Evolutionary conservation across 2,888 invertebrate genomes (phyloP), one percentile per base, ranked within the genome.

Genomic region (Scaptomyza caliginosa): DNA sequence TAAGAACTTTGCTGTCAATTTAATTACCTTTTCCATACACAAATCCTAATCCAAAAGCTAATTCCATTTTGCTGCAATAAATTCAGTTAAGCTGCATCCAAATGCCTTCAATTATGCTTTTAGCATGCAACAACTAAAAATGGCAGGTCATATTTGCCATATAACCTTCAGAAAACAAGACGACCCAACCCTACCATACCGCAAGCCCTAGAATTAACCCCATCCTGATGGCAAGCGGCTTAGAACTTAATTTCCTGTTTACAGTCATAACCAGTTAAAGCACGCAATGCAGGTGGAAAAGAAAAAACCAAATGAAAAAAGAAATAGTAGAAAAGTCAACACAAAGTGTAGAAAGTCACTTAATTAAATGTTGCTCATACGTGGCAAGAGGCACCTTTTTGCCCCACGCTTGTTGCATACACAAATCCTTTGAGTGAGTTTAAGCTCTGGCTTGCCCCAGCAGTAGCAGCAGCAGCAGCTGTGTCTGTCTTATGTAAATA

Each of bases 341-440:
- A 28, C 38, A 69, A 67, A 67, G 65, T 64, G 63, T 64, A 68
- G 52, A 65, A 75, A 77, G 79, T 77, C 76, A 73, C 79, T 78
- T 78, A 78, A 78, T 81, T 81, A 81, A 81, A 81, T 76, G 71
- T 78, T 73, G 64, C 76, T 59, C 76, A 78, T 81, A 81, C 74
- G 74, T 32, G 45, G 28, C 17, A 28, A n/a, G 30, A 39, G 21
- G 4, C 54, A 45, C 57, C 36, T 48, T 59, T 39, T 34, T 49
- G 30, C 19, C 11, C 6, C 13, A 34, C 46, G 63, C 40, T 34
- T 57, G 51, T 50, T 43, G 58, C 38, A 48, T 54, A 50, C 24
- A 48, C 49, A 79, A 78, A 83, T 72, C 69, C 80, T 81, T 80
- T 76, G 60, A 76, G 63, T 77, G 69, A 60, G 68, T 79, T 71